Base-by-base conservation (phyloP, 2,888 invertebrate species). In the Agrochola macilenta region DNA sequence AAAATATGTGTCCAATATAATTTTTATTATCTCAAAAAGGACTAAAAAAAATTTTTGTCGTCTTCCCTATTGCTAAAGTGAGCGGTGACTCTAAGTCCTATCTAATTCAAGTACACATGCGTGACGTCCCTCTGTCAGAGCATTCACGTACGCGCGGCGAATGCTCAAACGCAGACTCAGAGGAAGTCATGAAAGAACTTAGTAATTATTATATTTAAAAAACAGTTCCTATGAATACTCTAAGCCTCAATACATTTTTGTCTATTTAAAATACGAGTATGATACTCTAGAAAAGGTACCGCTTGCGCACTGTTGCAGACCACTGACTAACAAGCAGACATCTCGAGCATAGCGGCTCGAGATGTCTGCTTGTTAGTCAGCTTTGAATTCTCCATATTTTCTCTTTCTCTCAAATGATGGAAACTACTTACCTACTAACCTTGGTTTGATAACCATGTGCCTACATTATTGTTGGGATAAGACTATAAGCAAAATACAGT, bases 281-380 rank as follows among this genome's bases (percentile, higher is more conserved):
- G n/a, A 57, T 26, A 39, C 35, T 57, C 9, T 17, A 66, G n/a
- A 39, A 57, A 73, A 26, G 57, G n/a, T 71, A 64, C 35, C 35
- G 46, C 43, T 82, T 69, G 49, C 35, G 52, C 23, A 30, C 57
- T 82, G 35, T 77, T 43, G 57, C 60, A 52, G 30, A 54, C 69
- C 43, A 17, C 72, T 54, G 58, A 68, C 82, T 73, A 73, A 70
- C 69, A 78, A 82, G 68, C 75, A 65, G 65, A 73, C 65, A 69
- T 35, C 20, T 76, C 49, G 72, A 77, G 35, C n/a, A n/a, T n/a
- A n/a, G n/a, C n/a, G n/a, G n/a, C n/a, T n/a, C n/a, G n/a, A n/a
- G n/a, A n/a, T n/a, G n/a, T n/a, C n/a, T n/a, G n/a, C n/a, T n/a
- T n/a, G n/a, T n/a, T n/a, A n/a, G n/a, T n/a, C n/a, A n/a, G n/a